Percentiles rank a stretch among this genome's conserved stretches.
phyloP scores from a whole-genome alignment of 2,797 vertebrate genomes.

The Alosa sapidissima region DNA sequence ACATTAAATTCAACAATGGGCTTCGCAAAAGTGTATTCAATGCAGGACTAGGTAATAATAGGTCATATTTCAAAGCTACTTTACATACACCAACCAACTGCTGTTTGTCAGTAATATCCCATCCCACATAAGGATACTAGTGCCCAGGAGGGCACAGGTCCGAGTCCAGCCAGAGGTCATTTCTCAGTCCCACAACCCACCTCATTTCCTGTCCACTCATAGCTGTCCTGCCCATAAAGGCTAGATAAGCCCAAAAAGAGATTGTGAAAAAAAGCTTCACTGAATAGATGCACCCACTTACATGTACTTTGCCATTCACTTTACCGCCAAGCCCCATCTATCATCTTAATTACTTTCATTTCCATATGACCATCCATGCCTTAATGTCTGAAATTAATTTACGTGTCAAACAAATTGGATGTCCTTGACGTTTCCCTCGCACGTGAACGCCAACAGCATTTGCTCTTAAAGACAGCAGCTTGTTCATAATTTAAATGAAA shows the following conservation, averaged over 20 bases:
- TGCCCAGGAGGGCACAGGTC: no score
- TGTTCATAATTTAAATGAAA: slow-evolving; percentile 35
- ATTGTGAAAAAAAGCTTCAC: no score
- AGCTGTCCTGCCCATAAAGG: no score
- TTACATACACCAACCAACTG: no score
- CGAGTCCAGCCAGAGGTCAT: no score
- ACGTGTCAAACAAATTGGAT: slow-evolving; percentile 67
- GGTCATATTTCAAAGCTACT: no score
- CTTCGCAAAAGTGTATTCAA: not conserved
- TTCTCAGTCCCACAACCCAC: no score
- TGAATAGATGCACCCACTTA: not conserved
- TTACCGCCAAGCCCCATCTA: slow-evolving; percentile 59
- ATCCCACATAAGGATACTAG: no score
- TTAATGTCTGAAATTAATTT: slow-evolving; percentile 72
- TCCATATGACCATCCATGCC: slow-evolving; percentile 66
- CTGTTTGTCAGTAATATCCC: no score
- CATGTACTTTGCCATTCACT: not conserved
- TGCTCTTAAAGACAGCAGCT: not conserved
- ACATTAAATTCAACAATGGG: not conserved
- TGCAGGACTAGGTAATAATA: not conserved
- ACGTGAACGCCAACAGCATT: slow-evolving; percentile 41
- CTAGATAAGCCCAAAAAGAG: no score
- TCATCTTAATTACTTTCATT: slow-evolving; percentile 79
- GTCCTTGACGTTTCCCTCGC: slow-evolving; percentile 65
- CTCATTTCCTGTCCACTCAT: not conserved